A percentile compares a stretch with the other conserved stretches of the same genome.
Evolutionary conservation across 1,140 invertebrate genomes (phyloP).

Genomic region (Drosophila seguyi): DNA sequence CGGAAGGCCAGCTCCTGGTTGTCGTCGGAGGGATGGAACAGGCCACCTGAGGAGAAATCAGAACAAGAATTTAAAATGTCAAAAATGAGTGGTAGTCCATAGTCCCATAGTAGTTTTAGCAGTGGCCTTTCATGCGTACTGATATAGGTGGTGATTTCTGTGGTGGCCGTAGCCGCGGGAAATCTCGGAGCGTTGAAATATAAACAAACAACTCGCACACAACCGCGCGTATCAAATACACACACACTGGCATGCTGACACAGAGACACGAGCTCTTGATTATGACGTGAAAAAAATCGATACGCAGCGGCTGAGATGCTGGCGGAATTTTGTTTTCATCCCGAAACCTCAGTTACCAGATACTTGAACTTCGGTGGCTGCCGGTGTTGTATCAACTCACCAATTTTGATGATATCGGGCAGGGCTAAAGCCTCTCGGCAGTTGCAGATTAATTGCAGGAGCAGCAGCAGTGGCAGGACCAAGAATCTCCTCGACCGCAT

Average conservation of each 20-base stretch:
- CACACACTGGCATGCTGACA: slow-evolving; percentile 36
- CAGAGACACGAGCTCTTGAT: slow-evolving; percentile 64
- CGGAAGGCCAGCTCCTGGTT: slow-evolving; percentile 94
- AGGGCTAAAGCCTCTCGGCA: slow-evolving; percentile 39
- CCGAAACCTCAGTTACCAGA: neutral
- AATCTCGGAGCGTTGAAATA: slow-evolving; percentile 3
- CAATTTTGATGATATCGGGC: slow-evolving; percentile 82
- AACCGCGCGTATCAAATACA: slow-evolving; percentile 20
- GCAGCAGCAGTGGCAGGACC: slow-evolving; percentile 40
- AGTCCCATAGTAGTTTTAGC: too few relatives aligned
- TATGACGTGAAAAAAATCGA: slow-evolving; percentile 78
- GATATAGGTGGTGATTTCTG: neutral
- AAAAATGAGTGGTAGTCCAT: neutral
- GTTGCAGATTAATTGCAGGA: slow-evolving; percentile 50
- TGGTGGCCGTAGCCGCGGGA: slow-evolving; percentile 2
- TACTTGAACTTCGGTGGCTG: neutral
- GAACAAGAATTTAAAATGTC: neutral
- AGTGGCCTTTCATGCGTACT: neutral
- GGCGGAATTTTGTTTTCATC: slow-evolving; percentile 20
- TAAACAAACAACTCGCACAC: slow-evolving; percentile 56
- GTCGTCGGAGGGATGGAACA: slow-evolving; percentile 91
- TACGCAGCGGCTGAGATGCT: slow-evolving; percentile 49
- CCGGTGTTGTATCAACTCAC: slow-evolving; percentile 45
- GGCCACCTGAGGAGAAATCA: slow-evolving; percentile 88
- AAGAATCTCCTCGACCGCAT: slow-evolving; percentile 44